These are phyloP conservation scores for Ornithoptera priamus DNA, from an alignment of 2,888 invertebrate genomes.

Conservation along the genomic window DNA sequence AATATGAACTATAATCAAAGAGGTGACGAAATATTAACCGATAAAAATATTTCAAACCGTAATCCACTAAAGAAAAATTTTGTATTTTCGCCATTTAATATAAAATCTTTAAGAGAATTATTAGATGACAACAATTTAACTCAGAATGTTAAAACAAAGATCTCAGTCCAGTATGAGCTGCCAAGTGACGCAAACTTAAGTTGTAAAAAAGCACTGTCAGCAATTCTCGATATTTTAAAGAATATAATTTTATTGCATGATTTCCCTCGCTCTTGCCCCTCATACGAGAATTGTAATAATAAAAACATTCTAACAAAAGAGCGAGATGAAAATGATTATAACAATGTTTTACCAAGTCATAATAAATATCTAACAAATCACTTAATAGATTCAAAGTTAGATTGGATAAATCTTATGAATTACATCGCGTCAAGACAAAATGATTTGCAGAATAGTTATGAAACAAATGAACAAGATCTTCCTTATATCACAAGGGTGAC, in stretches of 20 bases:
- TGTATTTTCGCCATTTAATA: neutral
- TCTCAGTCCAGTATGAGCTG: slow-evolving; percentile 20
- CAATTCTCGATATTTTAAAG: slow-evolving; percentile 17
- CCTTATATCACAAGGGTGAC: neutral
- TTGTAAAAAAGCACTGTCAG: slow-evolving; percentile 16
- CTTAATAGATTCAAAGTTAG: neutral
- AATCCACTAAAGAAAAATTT: neutral
- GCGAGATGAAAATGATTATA: neutral
- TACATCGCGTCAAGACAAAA: neutral
- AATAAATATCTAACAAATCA: neutral
- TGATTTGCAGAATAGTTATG: neutral
- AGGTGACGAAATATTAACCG: neutral
- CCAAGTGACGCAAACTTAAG: slow-evolving; percentile 5
- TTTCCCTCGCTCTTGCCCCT: neutral
- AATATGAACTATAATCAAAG: neutral
- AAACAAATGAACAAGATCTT: neutral
- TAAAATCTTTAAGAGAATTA: neutral
- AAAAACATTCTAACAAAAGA: neutral
- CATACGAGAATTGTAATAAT: neutral
- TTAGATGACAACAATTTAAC: slow-evolving; percentile 8
- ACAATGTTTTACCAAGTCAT: neutral
- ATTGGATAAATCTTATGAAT: neutral
- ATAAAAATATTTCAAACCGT: neutral
- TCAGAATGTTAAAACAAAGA: slow-evolving; percentile 13
- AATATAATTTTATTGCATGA: slow-evolving; percentile 3